These are phyloP conservation scores for Cossypha caffra DNA, from an alignment of 2,797 vertebrate species.

Conservation along the genomic window DNA sequence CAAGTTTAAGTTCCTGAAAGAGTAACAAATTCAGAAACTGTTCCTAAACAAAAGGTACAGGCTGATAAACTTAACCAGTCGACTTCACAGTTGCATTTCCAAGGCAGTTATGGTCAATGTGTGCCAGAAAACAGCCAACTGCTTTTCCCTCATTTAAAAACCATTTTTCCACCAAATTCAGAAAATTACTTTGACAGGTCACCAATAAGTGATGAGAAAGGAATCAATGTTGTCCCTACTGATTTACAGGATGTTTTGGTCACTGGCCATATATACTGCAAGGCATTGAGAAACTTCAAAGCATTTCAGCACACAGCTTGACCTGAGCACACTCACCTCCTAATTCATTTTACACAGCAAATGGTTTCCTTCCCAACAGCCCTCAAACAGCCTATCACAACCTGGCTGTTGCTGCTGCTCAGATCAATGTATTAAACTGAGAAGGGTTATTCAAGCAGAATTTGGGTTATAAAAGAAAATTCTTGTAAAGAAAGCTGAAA, in stretches of 20 bases:
- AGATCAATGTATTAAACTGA: not conserved
- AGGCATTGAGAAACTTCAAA: not conserved
- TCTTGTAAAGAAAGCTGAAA: not conserved
- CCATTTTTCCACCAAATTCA: not conserved
- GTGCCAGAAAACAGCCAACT: not conserved
- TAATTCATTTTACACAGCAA: not conserved
- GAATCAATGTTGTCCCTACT: not conserved
- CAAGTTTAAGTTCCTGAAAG: not conserved
- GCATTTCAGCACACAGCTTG: not conserved
- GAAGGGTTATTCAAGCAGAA: not conserved
- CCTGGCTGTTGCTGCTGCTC: not conserved
- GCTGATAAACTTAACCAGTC: not conserved
- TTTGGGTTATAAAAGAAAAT: not conserved
- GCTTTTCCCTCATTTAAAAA: not conserved
- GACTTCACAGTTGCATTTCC: not conserved
- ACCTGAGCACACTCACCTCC: not conserved
- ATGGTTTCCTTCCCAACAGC: not conserved
- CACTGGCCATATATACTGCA: not conserved
- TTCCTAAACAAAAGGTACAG: not conserved
- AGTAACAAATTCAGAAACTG: not conserved
- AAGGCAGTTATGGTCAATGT: not conserved
- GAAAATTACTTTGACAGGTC: not conserved
- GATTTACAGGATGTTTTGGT: not conserved
- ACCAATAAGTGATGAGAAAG: not conserved
- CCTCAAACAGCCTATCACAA: not conserved